Evolutionary conservation across 2,888 invertebrate species (phyloP).

Genomic region (Brachyptera risi): DNA sequence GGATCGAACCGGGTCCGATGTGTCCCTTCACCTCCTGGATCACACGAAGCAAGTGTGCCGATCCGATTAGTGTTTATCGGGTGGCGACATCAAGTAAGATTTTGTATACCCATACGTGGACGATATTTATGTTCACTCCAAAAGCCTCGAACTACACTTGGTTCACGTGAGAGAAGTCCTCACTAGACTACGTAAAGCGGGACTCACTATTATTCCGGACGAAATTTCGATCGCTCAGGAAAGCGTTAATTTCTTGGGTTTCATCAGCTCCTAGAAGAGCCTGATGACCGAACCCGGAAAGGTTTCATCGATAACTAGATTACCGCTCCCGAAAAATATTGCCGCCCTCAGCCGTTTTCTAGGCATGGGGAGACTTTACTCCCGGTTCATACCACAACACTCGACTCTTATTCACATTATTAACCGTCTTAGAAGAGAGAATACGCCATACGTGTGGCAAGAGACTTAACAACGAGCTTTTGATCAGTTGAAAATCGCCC

Average conservation of each 20-base stretch:
- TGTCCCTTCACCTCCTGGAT: too few species aligned
- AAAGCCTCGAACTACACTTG: not conserved
- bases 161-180: not conserved
- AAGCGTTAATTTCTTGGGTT: not conserved
- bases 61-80: too few species aligned
- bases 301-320: not conserved
- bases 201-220: not conserved
- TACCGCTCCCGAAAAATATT: not conserved
- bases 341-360: not conserved
- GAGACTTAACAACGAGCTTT: not conserved
- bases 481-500: not conserved
- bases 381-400: not conserved
- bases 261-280: not conserved
- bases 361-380: not conserved
- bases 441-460: not conserved
- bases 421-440: not conserved
- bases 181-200: not conserved
- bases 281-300: not conserved
- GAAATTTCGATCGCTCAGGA: not conserved
- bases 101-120: not conserved
- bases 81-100: conserved; percentile 11
- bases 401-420: not conserved
- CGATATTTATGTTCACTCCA: too few species aligned
- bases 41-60: too few species aligned
- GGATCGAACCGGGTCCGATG: too few species aligned